These are phyloP conservation scores for Grantiella picta DNA, from an alignment of 2,113 vertebrate species.

Conservation along the genomic window DNA sequence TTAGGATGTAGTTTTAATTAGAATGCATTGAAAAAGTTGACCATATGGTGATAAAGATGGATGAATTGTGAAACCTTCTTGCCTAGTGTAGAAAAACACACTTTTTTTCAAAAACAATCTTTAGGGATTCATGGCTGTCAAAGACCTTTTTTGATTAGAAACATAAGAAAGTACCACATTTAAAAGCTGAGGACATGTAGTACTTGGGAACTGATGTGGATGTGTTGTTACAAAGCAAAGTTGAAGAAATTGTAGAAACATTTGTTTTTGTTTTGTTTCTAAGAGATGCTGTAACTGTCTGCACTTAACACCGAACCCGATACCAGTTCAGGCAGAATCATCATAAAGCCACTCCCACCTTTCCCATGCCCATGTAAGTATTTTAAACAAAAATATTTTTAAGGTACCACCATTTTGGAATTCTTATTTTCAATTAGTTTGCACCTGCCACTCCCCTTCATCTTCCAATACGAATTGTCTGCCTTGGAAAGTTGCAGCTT, in stretches of 20 bases:
- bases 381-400: not conserved
- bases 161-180: not conserved
- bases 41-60: conserved; percentile 36
- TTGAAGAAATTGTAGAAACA: not conserved
- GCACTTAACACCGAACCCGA: not conserved
- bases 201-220: not conserved
- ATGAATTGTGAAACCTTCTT: not conserved
- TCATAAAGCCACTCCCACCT: not conserved
- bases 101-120: not conserved
- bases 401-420: not conserved
- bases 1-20: conserved; percentile 27
- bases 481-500: not conserved
- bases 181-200: not conserved
- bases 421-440: not conserved
- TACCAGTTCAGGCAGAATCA: not conserved
- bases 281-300: not conserved
- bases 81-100: not conserved
- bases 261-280: not conserved
- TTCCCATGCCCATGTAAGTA: not conserved
- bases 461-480: not conserved
- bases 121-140: not conserved
- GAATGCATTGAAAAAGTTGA: not conserved
- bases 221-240: not conserved
- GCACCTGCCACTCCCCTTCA: not conserved
- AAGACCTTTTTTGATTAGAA: not conserved